Conservation (phyloP, 2,888 invertebrate species). For the Meandrusa payeni region DNA sequence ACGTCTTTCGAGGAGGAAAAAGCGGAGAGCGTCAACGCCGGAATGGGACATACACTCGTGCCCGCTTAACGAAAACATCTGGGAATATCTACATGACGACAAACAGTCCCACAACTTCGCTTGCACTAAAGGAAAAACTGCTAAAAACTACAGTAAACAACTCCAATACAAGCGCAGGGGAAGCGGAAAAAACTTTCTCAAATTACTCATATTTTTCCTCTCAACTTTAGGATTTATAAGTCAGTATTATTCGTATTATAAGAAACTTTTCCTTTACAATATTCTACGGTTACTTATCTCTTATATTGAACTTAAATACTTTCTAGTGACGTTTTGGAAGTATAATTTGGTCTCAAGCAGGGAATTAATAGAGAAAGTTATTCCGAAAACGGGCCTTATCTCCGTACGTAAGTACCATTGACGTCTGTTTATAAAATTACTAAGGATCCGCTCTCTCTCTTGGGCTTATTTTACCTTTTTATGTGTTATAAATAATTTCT, state of each 20-base stretch:
- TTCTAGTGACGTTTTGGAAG: conserved; percentile 19
- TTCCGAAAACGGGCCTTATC: conserved; percentile 42
- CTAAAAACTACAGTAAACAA: conserved; percentile 44
- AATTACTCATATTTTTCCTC: conserved; percentile 40
- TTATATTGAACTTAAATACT: conserved; percentile 11
- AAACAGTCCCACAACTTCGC: conserved; percentile 41
- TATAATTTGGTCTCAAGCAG: conserved; percentile 32
- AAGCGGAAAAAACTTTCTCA: conserved; percentile 37
- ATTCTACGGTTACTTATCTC: neutral
- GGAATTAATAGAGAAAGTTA: conserved; percentile 45
- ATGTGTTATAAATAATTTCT: no score
- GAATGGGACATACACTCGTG: conserved; percentile 57
- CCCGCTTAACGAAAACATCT: conserved; percentile 58
- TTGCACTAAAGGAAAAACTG: conserved; percentile 35
- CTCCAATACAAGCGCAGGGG: conserved; percentile 35
- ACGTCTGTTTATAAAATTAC: conserved; percentile 30
- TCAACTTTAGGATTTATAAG: conserved; percentile 39
- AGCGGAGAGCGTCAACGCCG: conserved; percentile 42
- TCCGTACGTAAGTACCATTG: conserved; percentile 42
- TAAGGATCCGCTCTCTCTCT: no score
- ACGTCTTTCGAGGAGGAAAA: conserved; percentile 49
- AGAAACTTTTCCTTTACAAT: conserved; percentile 9
- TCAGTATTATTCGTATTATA: conserved; percentile 35
- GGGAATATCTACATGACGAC: conserved; percentile 58
- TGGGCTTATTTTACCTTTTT: no score